Base-by-base conservation (phyloP, 2,113 vertebrate genomes). In the Sardina pilchardus region DNA sequence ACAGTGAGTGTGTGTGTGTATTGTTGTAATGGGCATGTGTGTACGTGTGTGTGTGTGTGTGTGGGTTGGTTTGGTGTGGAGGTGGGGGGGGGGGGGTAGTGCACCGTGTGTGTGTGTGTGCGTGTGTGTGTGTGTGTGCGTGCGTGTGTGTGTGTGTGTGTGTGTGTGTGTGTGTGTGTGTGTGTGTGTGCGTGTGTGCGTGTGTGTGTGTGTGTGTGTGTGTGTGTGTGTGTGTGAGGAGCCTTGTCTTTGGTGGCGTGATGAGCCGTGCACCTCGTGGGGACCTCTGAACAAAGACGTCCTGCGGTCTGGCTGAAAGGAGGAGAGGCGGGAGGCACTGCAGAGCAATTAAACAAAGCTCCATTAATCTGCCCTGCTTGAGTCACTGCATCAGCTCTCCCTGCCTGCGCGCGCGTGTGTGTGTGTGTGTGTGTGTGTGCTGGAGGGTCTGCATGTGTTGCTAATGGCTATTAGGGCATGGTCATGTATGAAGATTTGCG, bases 261-360 rank as follows among this genome's bases (percentile, higher is more conserved):
- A n/a, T 24, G 24, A 26, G n/a, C 3, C 24, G 24, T 63, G 59
- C 26, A 24, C n/a, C 4, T 63, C 39, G 1, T 24, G 21, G n/a
- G 9, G 24, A 4, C 12, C 50, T 56, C 50, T 26, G 59, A 4
- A 26, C 24, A 26, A 7, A 26, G 59, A 14, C 45, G 3, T 63
- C 24, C 24, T 63, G 36, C 34, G 82, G 56, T 84, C 34, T 83
- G 30, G 39, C 48, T 83, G 19, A 10, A 42, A 83, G 21, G 43
- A 36, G 43, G 4, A 83, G 82, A 43, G 19, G 53, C 21, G 48
- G 81, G 86, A 88, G 86, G 83, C 87, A 8, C 59, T 67, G 83
- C 87, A 85, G 90, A 81, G 89, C 92, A 93, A 94, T 94, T 94
- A 94, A 93, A 92, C 91, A 93, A 91, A 93, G 92, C 91, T 92